Conservation (phyloP, 1,140 invertebrate species). For the Drosophila bipectinata region DNA sequence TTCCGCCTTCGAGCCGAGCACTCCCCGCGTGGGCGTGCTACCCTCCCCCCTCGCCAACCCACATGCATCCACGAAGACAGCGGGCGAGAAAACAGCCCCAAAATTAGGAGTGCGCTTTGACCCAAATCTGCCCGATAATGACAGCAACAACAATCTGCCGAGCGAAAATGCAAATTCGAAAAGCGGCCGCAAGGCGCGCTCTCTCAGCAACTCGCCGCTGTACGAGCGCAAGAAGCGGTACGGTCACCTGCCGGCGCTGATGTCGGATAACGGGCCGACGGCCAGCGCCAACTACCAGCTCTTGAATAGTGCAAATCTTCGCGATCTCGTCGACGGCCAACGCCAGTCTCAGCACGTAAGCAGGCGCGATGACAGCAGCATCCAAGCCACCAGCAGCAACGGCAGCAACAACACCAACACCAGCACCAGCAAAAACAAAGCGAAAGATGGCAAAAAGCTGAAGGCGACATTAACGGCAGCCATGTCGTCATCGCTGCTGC, state of each 20-base stretch:
- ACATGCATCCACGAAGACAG: slow-evolving; percentile 38
- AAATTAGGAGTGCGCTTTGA: slow-evolving; percentile 76
- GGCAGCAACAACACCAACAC: background rate
- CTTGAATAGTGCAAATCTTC: slow-evolving; percentile 65
- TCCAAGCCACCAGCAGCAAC: slow-evolving; percentile 14
- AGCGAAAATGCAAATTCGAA: slow-evolving; percentile 51
- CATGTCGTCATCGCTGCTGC: slow-evolving; percentile 66
- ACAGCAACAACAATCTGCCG: slow-evolving; percentile 52
- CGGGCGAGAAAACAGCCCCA: slow-evolving; percentile 35
- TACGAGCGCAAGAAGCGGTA: slow-evolving; percentile 74
- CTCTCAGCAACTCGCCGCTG: slow-evolving; percentile 74
- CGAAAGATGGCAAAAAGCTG: slow-evolving; percentile 67
- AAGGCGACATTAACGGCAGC: slow-evolving; percentile 70
- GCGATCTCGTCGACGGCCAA: slow-evolving; percentile 71
- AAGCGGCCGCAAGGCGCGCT: slow-evolving; percentile 67
- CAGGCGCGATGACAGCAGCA: slow-evolving; percentile 66
- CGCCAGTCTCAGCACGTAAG: slow-evolving; percentile 78
- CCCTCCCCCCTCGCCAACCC: slow-evolving; percentile 34
- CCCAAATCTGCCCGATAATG: slow-evolving; percentile 74
- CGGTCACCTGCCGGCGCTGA: slow-evolving; percentile 68
- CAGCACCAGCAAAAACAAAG: slow-evolving; percentile 44
- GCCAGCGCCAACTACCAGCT: slow-evolving; percentile 71
- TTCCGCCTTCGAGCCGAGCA: slow-evolving; percentile 72
- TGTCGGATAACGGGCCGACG: slow-evolving; percentile 61
- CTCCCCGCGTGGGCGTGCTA: slow-evolving; percentile 73